These are phyloP conservation scores for Diarsia mendica DNA, from an alignment of 2,888 invertebrate species.

Conservation along the genomic window DNA sequence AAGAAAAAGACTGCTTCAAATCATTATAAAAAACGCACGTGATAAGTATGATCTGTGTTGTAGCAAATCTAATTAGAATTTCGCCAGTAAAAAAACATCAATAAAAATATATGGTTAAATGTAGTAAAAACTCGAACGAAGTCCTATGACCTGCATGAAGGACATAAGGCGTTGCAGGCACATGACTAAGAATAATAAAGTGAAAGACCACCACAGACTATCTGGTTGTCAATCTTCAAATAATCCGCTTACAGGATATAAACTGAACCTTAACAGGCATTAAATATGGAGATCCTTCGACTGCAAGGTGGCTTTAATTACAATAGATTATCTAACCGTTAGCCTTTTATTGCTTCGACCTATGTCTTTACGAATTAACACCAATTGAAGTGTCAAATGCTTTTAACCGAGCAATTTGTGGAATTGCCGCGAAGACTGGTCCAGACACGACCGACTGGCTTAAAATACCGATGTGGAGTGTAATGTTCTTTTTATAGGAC, in stretches of 20 bases:
- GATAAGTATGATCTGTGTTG: no score
- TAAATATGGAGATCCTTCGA: constrained; percentile 31
- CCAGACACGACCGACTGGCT: constrained; percentile 30
- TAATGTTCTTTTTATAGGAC: constrained; percentile 27
- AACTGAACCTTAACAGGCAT: constrained; percentile 31
- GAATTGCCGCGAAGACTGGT: constrained; percentile 48
- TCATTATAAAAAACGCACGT: no score
- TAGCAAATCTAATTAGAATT: no score
- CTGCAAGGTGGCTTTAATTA: constrained; percentile 64
- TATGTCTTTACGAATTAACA: constrained; percentile 76
- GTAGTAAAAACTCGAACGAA: no score
- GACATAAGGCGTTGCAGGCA: background rate
- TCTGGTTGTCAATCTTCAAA: background rate
- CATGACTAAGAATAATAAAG: background rate
- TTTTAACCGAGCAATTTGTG: constrained; percentile 70
- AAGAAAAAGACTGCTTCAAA: no score
- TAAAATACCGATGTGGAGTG: constrained; percentile 35
- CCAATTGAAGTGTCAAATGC: constrained; percentile 82
- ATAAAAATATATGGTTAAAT: no score
- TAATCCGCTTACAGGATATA: constrained; percentile 7
- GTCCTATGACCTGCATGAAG: background rate
- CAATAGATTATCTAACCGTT: constrained; percentile 64
- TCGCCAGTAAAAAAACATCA: no score
- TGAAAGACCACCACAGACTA: background rate
- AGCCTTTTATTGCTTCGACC: constrained; percentile 70